Percentiles rank a stretch among this genome's conserved stretches.
These are phyloP conservation scores for Panagrolaimus sp. DNA, from an alignment of 1,140 invertebrate species.

Conservation along the genomic window DNA sequence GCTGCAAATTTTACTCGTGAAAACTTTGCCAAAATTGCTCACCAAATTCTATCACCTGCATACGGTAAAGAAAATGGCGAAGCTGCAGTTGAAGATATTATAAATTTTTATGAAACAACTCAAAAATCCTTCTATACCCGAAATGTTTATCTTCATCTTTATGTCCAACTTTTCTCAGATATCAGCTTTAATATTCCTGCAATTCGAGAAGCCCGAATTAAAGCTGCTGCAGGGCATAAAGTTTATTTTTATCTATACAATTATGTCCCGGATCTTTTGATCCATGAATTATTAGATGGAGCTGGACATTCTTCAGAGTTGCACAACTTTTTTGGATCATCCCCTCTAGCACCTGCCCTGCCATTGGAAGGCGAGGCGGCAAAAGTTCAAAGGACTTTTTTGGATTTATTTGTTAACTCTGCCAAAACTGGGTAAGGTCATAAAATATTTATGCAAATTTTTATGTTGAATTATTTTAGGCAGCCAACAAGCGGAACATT, in stretches of 20 bases:
- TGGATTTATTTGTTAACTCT: not conserved
- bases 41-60: not conserved
- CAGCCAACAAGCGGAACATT: too few relatives aligned
- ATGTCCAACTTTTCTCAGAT: not conserved
- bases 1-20: not conserved
- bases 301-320: not conserved
- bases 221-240: not conserved
- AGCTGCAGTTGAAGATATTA: not conserved
- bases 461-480: too few relatives aligned
- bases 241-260: not conserved
- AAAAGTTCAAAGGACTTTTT: too few relatives aligned
- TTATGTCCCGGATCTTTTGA: not conserved
- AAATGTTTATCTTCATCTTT: not conserved
- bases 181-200: not conserved
- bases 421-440: not conserved
- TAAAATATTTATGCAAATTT: not conserved
- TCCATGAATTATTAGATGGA: not conserved
- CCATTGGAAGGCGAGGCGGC: too few relatives aligned
- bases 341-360: not conserved
- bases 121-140: not conserved
- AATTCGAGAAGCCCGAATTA: not conserved
- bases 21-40: not conserved
- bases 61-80: not conserved
- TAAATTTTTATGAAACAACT: not conserved
- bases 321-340: not conserved